These are phyloP conservation scores for Cabera pusaria DNA, from an alignment of 2,888 invertebrate species.

Conservation along the genomic window DNA sequence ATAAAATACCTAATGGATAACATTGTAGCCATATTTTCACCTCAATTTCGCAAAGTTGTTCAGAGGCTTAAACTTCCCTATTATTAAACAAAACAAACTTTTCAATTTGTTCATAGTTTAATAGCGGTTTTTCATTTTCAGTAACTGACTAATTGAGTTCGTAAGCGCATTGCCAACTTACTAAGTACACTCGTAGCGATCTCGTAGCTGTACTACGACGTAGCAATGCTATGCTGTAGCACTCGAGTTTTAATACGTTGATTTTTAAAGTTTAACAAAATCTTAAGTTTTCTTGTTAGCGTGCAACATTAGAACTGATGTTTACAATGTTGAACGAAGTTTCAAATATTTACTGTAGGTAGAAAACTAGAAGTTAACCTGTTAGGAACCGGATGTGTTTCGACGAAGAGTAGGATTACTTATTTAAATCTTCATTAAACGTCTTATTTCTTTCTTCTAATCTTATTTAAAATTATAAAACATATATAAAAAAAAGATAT, in stretches of 20 bases:
- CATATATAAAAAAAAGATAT: too few species aligned
- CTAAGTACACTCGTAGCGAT: slow-evolving; percentile 35
- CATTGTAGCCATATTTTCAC: slow-evolving; percentile 11
- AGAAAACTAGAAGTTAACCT: too few species aligned
- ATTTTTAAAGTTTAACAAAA: slow-evolving; percentile 12
- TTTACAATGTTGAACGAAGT: too few species aligned
- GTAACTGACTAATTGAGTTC: slow-evolving; percentile 32
- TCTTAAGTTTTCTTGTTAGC: slow-evolving; percentile 37
- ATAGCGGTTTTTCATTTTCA: slow-evolving; percentile 39
- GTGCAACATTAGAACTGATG: too few species aligned
- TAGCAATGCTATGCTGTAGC: slow-evolving; percentile 34
- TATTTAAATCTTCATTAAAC: too few species aligned
- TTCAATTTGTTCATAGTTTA: slow-evolving; percentile 39
- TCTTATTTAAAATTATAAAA: too few species aligned
- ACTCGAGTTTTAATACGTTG: slow-evolving; percentile 39
- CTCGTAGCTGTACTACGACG: slow-evolving; percentile 32
- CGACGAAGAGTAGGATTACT: too few species aligned
- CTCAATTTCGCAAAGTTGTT: slow-evolving; percentile 6
- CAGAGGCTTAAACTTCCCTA: slow-evolving; percentile 18
- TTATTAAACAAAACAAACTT: slow-evolving; percentile 27
- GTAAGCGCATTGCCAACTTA: slow-evolving; percentile 44
- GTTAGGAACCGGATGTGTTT: too few species aligned
- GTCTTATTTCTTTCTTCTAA: too few species aligned
- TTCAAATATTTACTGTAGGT: too few species aligned
- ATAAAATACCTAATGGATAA: slow-evolving; percentile 12